Base-by-base conservation (phyloP, 1,140 invertebrate genomes). In the Zaprionus taronus region DNA sequence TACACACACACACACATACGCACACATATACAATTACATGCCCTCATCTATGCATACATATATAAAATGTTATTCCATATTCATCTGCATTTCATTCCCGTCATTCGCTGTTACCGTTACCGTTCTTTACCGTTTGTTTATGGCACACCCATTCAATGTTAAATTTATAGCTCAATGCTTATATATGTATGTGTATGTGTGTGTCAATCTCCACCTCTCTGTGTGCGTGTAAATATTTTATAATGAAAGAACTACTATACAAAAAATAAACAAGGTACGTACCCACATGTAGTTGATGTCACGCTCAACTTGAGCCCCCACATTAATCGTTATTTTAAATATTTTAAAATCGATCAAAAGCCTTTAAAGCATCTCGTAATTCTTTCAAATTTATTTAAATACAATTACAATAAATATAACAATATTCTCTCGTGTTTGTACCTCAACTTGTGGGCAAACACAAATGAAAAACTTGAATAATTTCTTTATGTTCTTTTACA, bases 141-240 rank as follows among this genome's bases (percentile, higher is more conserved):
- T 73, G 80, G 83, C 83, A 83, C 61, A 64, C 63, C 38, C 56
- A 47, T 62, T 72, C 64, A 47, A 71, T 79, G 72, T 77, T 62
- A 28, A 53, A 65, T 62, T 68, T 61, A 61, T 67, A 64, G 63
- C 49, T 75, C 69, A 58, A 66, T 73, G 24, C 14, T 15, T 38
- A 15, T n/a, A 17, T 20, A n/a, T 41, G n/a, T 44, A 17, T 17
- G 7, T 44, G n/a, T 17, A 15, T n/a, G 38, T 41, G 15, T n/a
- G 15, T 74, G 6, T 63, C 34, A 51, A 28, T 69, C 41, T 74
- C 24, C 24, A 22, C 9, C 7, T 61, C 26, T 68, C 14, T 73
- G 44, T 85, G 49, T 74, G 20, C 68, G 44, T 83, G 47, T 79
- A 79, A 75, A 84, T 75, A 65, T 56, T 72, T 78, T 64, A 62